phyloP scores from a whole-genome alignment of 2,113 vertebrate genomes.

The Embiotoca jacksoni region DNA sequence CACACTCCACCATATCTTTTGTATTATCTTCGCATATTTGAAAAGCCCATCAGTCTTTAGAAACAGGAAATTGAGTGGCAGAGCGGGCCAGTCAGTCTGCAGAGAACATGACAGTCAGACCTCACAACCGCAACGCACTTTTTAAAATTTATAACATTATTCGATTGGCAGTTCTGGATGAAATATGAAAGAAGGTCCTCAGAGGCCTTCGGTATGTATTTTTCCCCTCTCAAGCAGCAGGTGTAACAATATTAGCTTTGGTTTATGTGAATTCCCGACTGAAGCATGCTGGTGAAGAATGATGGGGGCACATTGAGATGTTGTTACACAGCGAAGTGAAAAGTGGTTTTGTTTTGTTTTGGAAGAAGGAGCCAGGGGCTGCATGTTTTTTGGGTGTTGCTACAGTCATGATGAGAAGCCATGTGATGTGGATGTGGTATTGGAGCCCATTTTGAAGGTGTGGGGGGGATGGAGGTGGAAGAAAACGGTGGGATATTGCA shows the following conservation, averaged over 20 bases:
- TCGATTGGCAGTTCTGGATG: conserved; percentile 5
- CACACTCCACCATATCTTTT: too few relatives aligned
- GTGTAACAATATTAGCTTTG: conserved; percentile 84
- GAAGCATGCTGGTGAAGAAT: conserved; percentile 36
- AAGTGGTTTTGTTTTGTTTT: conserved; percentile 49
- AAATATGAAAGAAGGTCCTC: conserved; percentile 51
- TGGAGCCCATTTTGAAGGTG: conserved; percentile 18
- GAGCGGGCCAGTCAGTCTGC: conserved; percentile 23
- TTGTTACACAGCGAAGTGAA: conserved; percentile 33
- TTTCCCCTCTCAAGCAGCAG: conserved; percentile 62
- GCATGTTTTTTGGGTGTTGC: conserved; percentile 38
- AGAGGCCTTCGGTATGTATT: conserved; percentile 46
- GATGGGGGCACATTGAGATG: conserved; percentile 26
- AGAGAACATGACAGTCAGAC: neutral
- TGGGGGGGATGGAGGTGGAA: neutral
- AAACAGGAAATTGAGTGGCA: conserved; percentile 39
- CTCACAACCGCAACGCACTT: neutral
- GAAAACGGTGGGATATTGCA: conserved; percentile 46
- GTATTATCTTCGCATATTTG: too few relatives aligned
- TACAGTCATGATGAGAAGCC: conserved; percentile 37
- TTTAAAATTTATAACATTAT: conserved; percentile 52
- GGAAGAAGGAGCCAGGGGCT: conserved; percentile 22
- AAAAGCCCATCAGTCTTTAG: neutral
- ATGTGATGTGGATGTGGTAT: conserved; percentile 52
- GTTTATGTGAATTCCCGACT: conserved; percentile 72